These are phyloP conservation scores for Camponotus vicinus DNA, from an alignment of 1,140 invertebrate species.

Conservation along the genomic window DNA sequence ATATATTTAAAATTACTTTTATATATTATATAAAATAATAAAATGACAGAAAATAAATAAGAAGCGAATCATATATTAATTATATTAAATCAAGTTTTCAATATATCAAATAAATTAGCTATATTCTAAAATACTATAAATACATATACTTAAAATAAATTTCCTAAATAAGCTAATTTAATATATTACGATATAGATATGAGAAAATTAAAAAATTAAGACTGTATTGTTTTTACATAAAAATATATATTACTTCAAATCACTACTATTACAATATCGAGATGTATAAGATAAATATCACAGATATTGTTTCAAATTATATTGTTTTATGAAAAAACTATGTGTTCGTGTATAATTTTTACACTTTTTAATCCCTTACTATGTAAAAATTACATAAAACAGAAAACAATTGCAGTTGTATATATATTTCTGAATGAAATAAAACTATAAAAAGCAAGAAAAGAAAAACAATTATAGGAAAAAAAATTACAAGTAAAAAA, in stretches of 20 bases:
- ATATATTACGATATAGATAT: neutral
- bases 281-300: slow-evolving; percentile 19
- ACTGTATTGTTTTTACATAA: neutral
- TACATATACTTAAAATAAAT: neutral
- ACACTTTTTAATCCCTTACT: slow-evolving; percentile 21
- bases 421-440: neutral
- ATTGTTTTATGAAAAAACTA: neutral
- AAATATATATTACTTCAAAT: slow-evolving; percentile 15
- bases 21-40: slow-evolving; percentile 19
- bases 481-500: neutral
- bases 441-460: too few species aligned
- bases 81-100: neutral
- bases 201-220: neutral
- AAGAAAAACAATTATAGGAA: neutral
- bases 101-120: neutral
- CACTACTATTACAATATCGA: neutral
- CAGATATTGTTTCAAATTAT: slow-evolving; percentile 29
- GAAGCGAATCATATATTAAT: neutral
- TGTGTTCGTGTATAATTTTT: neutral
- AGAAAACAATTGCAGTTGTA: slow-evolving; percentile 12
- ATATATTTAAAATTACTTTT: neutral
- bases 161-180: neutral
- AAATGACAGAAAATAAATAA: neutral
- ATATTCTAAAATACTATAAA: neutral
- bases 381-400: slow-evolving; percentile 32